Conservation (phyloP, 2,113 vertebrate species). For the Manacus vitellinus region DNA sequence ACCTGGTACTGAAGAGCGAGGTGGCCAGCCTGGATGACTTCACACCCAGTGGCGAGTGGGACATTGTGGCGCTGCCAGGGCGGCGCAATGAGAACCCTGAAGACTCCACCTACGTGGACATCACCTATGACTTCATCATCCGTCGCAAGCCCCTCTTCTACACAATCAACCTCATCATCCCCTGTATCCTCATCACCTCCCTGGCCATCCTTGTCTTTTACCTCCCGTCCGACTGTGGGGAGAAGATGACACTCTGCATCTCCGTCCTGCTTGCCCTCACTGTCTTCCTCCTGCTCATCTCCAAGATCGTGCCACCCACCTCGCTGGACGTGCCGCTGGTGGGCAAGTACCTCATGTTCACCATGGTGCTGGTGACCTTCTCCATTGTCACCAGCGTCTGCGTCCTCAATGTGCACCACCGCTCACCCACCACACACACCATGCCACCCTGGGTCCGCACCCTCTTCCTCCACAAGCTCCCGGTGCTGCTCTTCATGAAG, state of each 20-base stretch:
- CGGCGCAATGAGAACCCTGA: slow-evolving; percentile 90
- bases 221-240: slow-evolving; percentile 91
- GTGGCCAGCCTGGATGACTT: slow-evolving; percentile 96
- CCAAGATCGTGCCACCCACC: slow-evolving; percentile 94
- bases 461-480: slow-evolving; percentile 92
- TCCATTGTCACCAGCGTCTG: slow-evolving; percentile 96
- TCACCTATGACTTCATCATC: slow-evolving; percentile 96
- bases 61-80: slow-evolving; percentile 90
- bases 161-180: slow-evolving; percentile 96
- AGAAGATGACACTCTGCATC: slow-evolving; percentile 98
- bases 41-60: slow-evolving; percentile 95
- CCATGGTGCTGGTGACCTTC: slow-evolving; percentile 97
- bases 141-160: slow-evolving; percentile 95
- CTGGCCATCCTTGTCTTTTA: slow-evolving; percentile 96
- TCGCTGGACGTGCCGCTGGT: slow-evolving; percentile 93
- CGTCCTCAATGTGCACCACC: slow-evolving; percentile 94
- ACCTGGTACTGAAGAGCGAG: slow-evolving; percentile 88
- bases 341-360: slow-evolving; percentile 98
- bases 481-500: slow-evolving; percentile 91
- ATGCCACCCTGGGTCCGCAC: slow-evolving; percentile 94
- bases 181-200: slow-evolving; percentile 93
- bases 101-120: slow-evolving; percentile 92
- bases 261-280: slow-evolving; percentile 93
- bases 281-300: slow-evolving; percentile 94
- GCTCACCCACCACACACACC: slow-evolving; percentile 94